These are phyloP conservation scores for Hyles euphorbiae DNA, from an alignment of 1,140 invertebrate species.

Conservation along the genomic window DNA sequence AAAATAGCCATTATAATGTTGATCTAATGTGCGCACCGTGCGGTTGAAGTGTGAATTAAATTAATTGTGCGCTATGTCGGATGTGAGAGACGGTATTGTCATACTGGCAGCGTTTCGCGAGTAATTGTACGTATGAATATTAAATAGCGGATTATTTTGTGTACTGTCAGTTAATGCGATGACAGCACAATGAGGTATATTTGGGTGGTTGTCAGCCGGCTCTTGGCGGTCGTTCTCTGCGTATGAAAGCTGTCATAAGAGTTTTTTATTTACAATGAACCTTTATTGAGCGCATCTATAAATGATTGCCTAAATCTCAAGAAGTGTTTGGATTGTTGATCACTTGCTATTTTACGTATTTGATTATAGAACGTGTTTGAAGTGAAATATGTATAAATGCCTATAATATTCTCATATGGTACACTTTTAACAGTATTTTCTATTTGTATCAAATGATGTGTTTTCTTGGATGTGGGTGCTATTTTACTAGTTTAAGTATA, in stretches of 20 bases:
- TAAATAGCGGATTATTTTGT: constrained; percentile 66
- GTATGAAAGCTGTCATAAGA: constrained; percentile 43
- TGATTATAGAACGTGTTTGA: too few relatives aligned
- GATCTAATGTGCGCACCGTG: constrained; percentile 23
- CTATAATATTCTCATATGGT: too few relatives aligned
- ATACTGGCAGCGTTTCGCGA: constrained; percentile 44
- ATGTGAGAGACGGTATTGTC: constrained; percentile 48
- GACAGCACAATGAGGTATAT: constrained; percentile 63
- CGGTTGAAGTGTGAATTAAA: constrained; percentile 45
- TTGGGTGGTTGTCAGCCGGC: constrained; percentile 50
- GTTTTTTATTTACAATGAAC: constrained; percentile 9
- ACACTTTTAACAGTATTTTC: too few relatives aligned
- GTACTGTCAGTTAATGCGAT: constrained; percentile 62
- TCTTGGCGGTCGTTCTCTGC: constrained; percentile 33
- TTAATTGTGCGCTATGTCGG: constrained; percentile 42
- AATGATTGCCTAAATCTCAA: constrained; percentile 6
- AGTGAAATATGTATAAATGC: too few relatives aligned
- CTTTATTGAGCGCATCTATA: constrained; percentile 15
- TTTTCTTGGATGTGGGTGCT: too few relatives aligned
- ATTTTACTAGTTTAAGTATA: too few relatives aligned
- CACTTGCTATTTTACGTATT: too few relatives aligned
- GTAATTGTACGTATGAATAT: constrained; percentile 60
- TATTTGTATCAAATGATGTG: too few relatives aligned
- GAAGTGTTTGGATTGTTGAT: not conserved
- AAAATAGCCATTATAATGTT: constrained; percentile 32